Conservation (phyloP, 1,140 invertebrate genomes). For the Telenomus remus region DNA sequence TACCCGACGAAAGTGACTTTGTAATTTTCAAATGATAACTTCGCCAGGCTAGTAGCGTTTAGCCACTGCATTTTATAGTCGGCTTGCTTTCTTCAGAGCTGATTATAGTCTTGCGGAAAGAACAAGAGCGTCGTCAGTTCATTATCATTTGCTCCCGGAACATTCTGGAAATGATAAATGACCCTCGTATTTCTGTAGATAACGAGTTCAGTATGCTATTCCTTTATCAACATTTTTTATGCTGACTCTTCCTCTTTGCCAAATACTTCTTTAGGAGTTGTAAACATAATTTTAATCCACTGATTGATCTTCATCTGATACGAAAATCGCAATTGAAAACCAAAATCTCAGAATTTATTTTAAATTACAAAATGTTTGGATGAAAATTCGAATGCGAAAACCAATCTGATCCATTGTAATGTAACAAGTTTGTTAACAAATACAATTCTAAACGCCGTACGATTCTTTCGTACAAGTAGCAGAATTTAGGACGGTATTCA, state of each 20-base stretch:
- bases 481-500: conserved; percentile 66
- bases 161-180: conserved; percentile 61
- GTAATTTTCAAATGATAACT: conserved; percentile 27
- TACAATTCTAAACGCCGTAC: conserved; percentile 11
- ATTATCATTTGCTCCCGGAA: conserved; percentile 37
- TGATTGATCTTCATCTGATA: neutral
- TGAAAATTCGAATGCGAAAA: no score
- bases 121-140: conserved; percentile 44
- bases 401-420: no score
- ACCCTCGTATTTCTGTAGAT: conserved; percentile 62
- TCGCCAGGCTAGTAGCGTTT: neutral
- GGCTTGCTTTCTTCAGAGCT: conserved; percentile 32
- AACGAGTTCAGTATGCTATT: conserved; percentile 56
- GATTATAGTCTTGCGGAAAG: conserved; percentile 40
- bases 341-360: no score
- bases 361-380: no score
- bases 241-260: conserved; percentile 28
- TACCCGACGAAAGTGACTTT: neutral
- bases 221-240: conserved; percentile 44
- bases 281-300: conserved; percentile 7
- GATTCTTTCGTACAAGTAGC: conserved; percentile 54
- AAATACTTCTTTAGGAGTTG: no score
- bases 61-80: conserved; percentile 33
- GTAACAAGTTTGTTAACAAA: conserved; percentile 16
- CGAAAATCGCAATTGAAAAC: neutral